Evolutionary conservation across 2,888 invertebrate genomes (phyloP), one percentile per base, ranked within the genome.

Genomic region (Crematogaster levior): DNA sequence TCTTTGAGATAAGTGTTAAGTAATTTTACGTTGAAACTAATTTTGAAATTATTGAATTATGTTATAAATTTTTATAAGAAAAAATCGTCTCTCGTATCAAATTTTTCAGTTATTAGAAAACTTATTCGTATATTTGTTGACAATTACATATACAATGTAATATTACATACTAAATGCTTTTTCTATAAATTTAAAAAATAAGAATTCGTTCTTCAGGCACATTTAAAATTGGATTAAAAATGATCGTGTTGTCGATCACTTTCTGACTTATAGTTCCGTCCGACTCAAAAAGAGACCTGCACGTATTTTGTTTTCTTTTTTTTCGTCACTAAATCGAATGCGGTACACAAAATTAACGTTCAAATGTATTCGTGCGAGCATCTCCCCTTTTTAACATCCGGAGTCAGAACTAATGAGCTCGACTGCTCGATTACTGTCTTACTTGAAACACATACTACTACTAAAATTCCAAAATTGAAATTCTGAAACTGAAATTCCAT

Each of bases 1-100:
- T 46, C 27, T 3, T 30, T 21, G 7, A 56, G 27, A 37, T 68
- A 48, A 77, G 18, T 43, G 34, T n/a, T 21, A 10, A 43, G 18
- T 40, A 43, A 58, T 43, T 56, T 74, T 61, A 48, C 7, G 15
- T 3, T 21, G 0, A 18, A 77, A 34, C 21, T 18, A 7, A 4
- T 43, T 68, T 70, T 34, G 2, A 24, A 56, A 79, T 56, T 79
- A 79, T 68, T 70, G 30, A 79, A 70, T 56, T 34, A 34, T n/a
- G n/a, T 34, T 1, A 21, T 18, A 18, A 7, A 21, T 43, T 68
- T 66, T 77, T 34, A 43, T 46, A 24, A 68, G 12, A 0, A 24
- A 27, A 18, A 40, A 21, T 21, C 37, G 51, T 34, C 5, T 72
- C 6, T 30, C 18, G 7, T 51, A 34, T 2, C 5, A 48, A 9